Conservation (phyloP, 2,888 invertebrate genomes). For the Pyrochroa serraticornis region DNA sequence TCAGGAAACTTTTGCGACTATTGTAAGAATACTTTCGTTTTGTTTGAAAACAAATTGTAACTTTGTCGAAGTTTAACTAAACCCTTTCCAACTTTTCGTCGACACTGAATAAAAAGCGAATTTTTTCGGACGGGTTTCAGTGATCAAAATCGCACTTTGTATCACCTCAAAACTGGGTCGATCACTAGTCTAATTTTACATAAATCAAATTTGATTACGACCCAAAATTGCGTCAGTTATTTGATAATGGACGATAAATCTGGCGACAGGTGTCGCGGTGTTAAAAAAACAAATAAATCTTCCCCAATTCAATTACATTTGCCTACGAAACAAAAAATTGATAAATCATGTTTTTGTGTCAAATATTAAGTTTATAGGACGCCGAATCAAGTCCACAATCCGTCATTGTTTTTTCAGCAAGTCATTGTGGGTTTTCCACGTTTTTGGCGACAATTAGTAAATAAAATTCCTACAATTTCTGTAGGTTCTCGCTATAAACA, state of each 20-base stretch:
- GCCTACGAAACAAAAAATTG: slow-evolving; percentile 6
- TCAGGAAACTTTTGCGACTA: slow-evolving; percentile 2
- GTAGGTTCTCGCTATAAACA: not conserved
- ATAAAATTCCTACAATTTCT: slow-evolving; percentile 4
- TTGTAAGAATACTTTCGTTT: slow-evolving; percentile 8
- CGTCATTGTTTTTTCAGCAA: slow-evolving; percentile 8
- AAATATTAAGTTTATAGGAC: slow-evolving; percentile 14
- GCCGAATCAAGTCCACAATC: slow-evolving; percentile 16
- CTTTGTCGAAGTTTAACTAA: slow-evolving; percentile 11
- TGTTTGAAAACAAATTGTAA: slow-evolving; percentile 19
- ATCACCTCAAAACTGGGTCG: slow-evolving; percentile 6
- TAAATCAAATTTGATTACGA: too few relatives aligned
- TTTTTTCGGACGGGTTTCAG: slow-evolving; percentile 20
- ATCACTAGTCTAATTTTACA: slow-evolving; percentile 1
- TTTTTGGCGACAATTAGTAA: not conserved
- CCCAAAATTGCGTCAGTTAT: slow-evolving; percentile 19
- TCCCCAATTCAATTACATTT: slow-evolving; percentile 17
- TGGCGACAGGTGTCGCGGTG: slow-evolving; percentile 5
- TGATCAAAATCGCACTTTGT: slow-evolving; percentile 13
- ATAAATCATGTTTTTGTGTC: slow-evolving; percentile 17
- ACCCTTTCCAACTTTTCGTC: slow-evolving; percentile 11
- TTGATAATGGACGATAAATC: slow-evolving; percentile 6
- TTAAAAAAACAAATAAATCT: slow-evolving; percentile 13
- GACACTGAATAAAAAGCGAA: slow-evolving; percentile 19
- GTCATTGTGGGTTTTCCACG: not conserved